phyloP scores from a whole-genome alignment of 2,888 invertebrate species.

The Seira ritae region DNA sequence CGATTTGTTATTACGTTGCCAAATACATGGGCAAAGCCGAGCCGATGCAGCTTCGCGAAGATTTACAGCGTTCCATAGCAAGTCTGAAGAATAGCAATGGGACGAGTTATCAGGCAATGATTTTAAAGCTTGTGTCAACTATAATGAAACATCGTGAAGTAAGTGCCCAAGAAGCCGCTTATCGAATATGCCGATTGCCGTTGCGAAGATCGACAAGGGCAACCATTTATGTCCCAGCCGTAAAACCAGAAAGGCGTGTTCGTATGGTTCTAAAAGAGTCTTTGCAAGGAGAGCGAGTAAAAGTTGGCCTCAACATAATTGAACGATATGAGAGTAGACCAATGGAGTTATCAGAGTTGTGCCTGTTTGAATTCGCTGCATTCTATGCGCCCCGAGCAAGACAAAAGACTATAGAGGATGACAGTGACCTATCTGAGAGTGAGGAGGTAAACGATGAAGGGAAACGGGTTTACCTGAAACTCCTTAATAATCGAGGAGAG shows the following conservation, averaged over 20 bases:
- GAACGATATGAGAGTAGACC: conserved; percentile 39
- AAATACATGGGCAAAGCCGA: conserved; percentile 59
- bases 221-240: conserved; percentile 27
- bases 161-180: conserved; percentile 46
- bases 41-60: conserved; percentile 17
- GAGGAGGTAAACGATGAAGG: not conserved
- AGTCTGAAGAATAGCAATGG: not conserved
- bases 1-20: conserved; percentile 53
- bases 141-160: conserved; percentile 42
- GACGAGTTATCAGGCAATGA: not conserved
- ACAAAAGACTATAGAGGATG: not conserved
- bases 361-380: conserved; percentile 50
- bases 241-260: conserved; percentile 1
- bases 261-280: conserved; percentile 24
- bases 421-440: not conserved
- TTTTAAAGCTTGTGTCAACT: not conserved
- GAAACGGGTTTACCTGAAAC: not conserved
- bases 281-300: not conserved
- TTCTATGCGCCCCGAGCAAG: not conserved
- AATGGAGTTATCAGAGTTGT: not conserved
- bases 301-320: conserved; percentile 35
- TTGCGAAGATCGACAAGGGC: conserved; percentile 17
- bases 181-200: conserved; percentile 30
- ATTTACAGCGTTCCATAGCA: conserved; percentile 25
- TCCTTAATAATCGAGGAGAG: conserved; percentile 18